Conservation (phyloP, 1,140 invertebrate species). For the Sogatella furcifera region DNA sequence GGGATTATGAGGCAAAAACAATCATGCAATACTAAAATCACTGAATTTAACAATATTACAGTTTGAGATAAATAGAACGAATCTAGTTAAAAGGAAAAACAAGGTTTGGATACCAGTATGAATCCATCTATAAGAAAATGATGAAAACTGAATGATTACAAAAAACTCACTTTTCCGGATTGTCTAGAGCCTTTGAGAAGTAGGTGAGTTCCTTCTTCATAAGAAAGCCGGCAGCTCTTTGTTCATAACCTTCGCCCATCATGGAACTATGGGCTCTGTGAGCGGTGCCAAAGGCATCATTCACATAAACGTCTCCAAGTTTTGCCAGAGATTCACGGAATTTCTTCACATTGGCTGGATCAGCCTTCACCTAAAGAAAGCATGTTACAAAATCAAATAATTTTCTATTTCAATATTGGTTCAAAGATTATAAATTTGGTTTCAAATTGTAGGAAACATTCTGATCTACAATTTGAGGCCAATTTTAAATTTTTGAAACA, state of each 20-base stretch:
- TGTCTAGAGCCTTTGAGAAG: slow-evolving; percentile 95
- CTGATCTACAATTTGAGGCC: too few species aligned
- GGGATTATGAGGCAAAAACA: too few species aligned
- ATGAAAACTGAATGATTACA: background rate
- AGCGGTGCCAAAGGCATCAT: slow-evolving; percentile 99
- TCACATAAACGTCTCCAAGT: slow-evolving; percentile 95
- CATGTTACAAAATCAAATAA: background rate
- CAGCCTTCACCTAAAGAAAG: slow-evolving; percentile 59
- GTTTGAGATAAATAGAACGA: too few species aligned
- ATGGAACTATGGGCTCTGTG: slow-evolving; percentile 95
- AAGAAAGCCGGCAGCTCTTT: slow-evolving; percentile 88
- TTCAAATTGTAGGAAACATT: too few species aligned
- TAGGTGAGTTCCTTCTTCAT: slow-evolving; percentile 96
- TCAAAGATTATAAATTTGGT: too few species aligned
- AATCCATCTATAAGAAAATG: too few species aligned
- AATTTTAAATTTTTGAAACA: too few species aligned
- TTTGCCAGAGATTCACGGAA: slow-evolving; percentile 89
- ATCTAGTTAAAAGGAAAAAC: too few species aligned
- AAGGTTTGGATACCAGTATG: too few species aligned
- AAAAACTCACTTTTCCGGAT: slow-evolving; percentile 60
- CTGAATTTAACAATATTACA: too few species aligned
- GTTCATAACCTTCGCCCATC: slow-evolving; percentile 79
- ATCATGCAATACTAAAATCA: too few species aligned
- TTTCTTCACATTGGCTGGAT: slow-evolving; percentile 62
- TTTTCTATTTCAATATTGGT: too few species aligned